Evolutionary conservation across 1,140 invertebrate genomes (phyloP), one percentile per base, ranked within the genome.

Genomic region (Drosophila athabasca): DNA sequence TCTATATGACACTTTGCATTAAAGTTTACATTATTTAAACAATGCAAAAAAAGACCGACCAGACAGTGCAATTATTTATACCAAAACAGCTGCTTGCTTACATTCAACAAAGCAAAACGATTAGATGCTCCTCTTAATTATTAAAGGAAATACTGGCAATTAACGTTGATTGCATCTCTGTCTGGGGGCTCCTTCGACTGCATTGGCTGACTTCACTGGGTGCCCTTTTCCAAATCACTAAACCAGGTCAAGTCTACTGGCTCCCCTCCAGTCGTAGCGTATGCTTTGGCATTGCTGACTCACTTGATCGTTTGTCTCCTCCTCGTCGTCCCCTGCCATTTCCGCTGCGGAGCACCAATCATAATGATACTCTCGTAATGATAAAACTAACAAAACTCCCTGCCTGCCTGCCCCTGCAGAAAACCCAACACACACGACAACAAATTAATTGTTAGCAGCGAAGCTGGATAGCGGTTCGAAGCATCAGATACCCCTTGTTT

Each of bases 371-470:
- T 29, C 29, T 31, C 31, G 31, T 9, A 31, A 52, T 52, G 35
- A 73, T 73, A 50, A 73, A 54, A 51, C 22, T 11, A 53, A 39
- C 62, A 31, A 62, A 73, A 72, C 52, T 22, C 17, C 24, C 29
- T 51, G 31, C 24, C 29, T 51, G 54, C 65, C 24, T 24, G 24
- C 24, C 3, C 22, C 57, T 60, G n/a, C 13, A 15, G 43, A 44
- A 62, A 75, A 64, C 61, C 39, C 8, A 48, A 43, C 17, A 46
- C 49, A 41, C 49, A 64, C 49, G 54, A 15, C 70, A 45, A 72
- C 72, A 79, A 80, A 85, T 85, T 73, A 85, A 85, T 80, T 85
- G 76, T 60, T 69, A 58, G 75, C 58, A 26, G 50, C 35, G 53
- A 44, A 15, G 31, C 57, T 45, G 24, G 22, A 24, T 8, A 15